Conservation (phyloP, 2,888 invertebrate genomes). For the Nomada fucata region DNA sequence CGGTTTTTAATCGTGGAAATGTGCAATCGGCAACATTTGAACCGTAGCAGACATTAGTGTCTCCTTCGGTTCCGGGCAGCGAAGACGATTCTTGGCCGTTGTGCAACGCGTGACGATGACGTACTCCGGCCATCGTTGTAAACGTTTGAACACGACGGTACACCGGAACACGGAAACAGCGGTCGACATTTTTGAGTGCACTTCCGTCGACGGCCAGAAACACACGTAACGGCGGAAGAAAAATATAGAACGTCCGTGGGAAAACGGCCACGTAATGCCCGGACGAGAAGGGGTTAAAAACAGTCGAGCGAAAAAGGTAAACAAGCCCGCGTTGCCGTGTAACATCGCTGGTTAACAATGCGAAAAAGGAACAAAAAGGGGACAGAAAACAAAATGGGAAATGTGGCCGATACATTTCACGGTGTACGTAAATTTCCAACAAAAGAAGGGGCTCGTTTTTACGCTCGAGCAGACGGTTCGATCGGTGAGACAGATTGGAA, state of each 20-base stretch:
- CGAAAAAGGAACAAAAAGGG: not conserved
- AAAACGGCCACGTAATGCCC: conserved; percentile 54
- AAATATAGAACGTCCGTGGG: conserved; percentile 39
- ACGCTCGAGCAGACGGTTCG: not conserved
- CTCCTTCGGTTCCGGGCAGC: not conserved
- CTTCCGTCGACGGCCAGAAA: conserved; percentile 36
- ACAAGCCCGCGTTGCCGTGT: conserved; percentile 39
- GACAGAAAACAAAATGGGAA: not conserved
- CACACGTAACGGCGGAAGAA: conserved; percentile 50
- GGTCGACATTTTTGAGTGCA: conserved; percentile 52
- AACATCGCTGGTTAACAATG: conserved; percentile 30
- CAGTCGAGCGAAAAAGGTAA: conserved; percentile 33
- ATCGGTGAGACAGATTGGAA: conserved; percentile 2
- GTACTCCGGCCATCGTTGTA: conserved; percentile 44
- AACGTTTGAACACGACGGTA: conserved; percentile 40
- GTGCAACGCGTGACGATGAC: conserved; percentile 29
- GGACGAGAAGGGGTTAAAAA: conserved; percentile 29
- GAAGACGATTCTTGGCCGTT: conserved; percentile 31
- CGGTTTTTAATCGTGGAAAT: not conserved
- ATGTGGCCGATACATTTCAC: not conserved
- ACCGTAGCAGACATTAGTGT: not conserved
- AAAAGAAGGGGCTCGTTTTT: not conserved
- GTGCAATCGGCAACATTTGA: not conserved
- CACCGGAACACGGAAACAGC: conserved; percentile 1
- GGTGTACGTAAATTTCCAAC: conserved; percentile 18